Percentiles rank a stretch among this genome's conserved stretches.
Evolutionary conservation across 2,888 invertebrate species (phyloP).

Genomic region (Drosophila parthenogenetica): DNA sequence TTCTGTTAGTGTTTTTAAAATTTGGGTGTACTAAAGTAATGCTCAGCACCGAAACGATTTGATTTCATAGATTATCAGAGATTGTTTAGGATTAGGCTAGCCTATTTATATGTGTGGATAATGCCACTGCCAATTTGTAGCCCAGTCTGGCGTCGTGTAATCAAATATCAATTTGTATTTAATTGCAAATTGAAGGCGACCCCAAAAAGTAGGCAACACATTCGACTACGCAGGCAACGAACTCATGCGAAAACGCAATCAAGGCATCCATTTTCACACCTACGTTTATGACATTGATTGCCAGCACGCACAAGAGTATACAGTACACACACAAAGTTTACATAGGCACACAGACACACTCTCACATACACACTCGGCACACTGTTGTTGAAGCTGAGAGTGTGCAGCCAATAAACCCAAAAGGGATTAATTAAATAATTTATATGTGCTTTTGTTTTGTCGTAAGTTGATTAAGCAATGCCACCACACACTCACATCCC

Average conservation of each 20-base stretch:
- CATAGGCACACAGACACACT: constrained; percentile 11
- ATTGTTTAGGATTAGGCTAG: constrained; percentile 12
- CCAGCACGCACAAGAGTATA: constrained; percentile 62
- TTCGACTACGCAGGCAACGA: constrained; percentile 47
- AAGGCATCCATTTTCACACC: constrained; percentile 69
- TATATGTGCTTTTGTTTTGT: constrained; percentile 74
- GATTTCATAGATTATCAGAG: constrained; percentile 22
- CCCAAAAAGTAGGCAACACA: constrained; percentile 55
- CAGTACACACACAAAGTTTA: constrained; percentile 5
- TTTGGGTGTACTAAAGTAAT: constrained; percentile 4
- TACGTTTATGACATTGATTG: constrained; percentile 77
- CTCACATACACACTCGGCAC: not conserved
- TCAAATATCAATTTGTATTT: constrained; percentile 62
- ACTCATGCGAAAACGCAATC: constrained; percentile 71
- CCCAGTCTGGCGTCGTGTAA: constrained; percentile 28
- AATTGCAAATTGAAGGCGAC: constrained; percentile 55
- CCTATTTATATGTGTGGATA: constrained; percentile 9
- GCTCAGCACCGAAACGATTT: not conserved
- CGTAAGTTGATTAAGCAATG: constrained; percentile 74
- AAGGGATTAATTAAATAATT: constrained; percentile 77
- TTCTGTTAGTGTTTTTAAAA: not conserved
- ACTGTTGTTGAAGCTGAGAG: constrained; percentile 23
- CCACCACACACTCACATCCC: constrained; percentile 18
- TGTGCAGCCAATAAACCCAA: constrained; percentile 69
- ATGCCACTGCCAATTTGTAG: constrained; percentile 9